Conservation (phyloP, 1,140 invertebrate species). For the Neodiprion lecontei region DNA sequence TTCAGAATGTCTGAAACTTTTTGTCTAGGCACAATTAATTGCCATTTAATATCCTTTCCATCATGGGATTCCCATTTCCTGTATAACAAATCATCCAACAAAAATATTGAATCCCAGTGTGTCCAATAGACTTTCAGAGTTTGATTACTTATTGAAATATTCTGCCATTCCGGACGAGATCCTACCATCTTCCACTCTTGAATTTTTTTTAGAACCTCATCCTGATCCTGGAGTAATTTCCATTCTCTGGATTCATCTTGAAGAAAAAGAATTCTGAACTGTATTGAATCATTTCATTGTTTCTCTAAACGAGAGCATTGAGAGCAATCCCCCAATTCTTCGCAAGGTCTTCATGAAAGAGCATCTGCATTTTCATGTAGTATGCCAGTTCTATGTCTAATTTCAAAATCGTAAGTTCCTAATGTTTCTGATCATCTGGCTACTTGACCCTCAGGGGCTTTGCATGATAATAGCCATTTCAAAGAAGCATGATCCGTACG, state of each 20-base stretch:
- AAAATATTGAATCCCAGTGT: background rate
- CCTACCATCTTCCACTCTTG: too few relatives aligned
- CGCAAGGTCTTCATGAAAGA: background rate
- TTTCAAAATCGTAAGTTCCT: constrained; percentile 34
- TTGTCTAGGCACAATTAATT: background rate
- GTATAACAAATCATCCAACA: background rate
- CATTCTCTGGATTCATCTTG: too few relatives aligned
- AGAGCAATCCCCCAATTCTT: background rate
- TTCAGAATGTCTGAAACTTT: background rate
- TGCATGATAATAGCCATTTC: constrained; percentile 41
- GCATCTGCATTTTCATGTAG: background rate
- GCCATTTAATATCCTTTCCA: background rate
- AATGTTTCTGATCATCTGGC: constrained; percentile 36
- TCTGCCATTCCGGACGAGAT: background rate
- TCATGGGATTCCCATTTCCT: background rate
- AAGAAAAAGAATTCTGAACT: too few relatives aligned
- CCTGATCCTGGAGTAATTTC: too few relatives aligned
- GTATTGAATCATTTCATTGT: too few relatives aligned
- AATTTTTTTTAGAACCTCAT: too few relatives aligned
- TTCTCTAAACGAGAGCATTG: background rate
- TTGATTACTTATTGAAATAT: background rate
- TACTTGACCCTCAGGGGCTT: constrained; percentile 33
- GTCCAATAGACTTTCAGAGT: background rate
- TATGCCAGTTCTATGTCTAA: constrained; percentile 19
- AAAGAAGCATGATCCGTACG: constrained; percentile 39